These are phyloP conservation scores for Argentina silus DNA, from an alignment of 2,797 vertebrate genomes.

Conservation along the genomic window DNA sequence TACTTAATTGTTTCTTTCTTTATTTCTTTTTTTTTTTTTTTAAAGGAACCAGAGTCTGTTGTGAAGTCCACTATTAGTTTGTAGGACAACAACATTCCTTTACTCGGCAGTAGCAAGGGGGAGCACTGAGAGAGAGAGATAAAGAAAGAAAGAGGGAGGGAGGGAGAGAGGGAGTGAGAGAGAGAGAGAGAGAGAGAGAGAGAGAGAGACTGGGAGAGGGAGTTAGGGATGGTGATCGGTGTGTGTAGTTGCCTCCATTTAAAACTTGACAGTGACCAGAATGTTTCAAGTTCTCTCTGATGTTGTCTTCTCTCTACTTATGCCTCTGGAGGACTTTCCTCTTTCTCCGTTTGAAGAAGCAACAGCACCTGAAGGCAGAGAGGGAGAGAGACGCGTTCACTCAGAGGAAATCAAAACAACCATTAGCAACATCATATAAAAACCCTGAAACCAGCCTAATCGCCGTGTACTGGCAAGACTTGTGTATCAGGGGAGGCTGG, in stretches of 20 bases:
- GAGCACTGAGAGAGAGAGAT: conserved; percentile 47
- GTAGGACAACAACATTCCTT: conserved; percentile 74
- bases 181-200: neutral
- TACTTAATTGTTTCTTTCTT: conserved; percentile 33
- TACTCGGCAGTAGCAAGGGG: conserved; percentile 63
- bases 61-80: conserved; percentile 51
- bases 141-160: neutral
- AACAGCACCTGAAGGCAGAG: conserved; percentile 89
- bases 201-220: conserved; percentile 9
- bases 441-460: neutral
- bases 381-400: neutral
- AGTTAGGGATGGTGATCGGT: conserved; percentile 40
- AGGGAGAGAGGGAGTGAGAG: neutral
- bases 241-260: conserved; percentile 78
- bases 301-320: conserved; percentile 81
- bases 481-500: too few relatives aligned
- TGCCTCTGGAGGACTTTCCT: conserved; percentile 96
- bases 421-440: neutral
- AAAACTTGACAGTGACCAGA: conserved; percentile 84
- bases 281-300: conserved; percentile 80
- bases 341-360: conserved; percentile 98
- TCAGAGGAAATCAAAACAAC: neutral
- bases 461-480: neutral
- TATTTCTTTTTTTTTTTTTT: conserved; percentile 57
- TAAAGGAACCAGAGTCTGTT: conserved; percentile 77